Evolutionary conservation across 2,888 invertebrate species (phyloP).

Genomic region (Drosophila neotestacea): DNA sequence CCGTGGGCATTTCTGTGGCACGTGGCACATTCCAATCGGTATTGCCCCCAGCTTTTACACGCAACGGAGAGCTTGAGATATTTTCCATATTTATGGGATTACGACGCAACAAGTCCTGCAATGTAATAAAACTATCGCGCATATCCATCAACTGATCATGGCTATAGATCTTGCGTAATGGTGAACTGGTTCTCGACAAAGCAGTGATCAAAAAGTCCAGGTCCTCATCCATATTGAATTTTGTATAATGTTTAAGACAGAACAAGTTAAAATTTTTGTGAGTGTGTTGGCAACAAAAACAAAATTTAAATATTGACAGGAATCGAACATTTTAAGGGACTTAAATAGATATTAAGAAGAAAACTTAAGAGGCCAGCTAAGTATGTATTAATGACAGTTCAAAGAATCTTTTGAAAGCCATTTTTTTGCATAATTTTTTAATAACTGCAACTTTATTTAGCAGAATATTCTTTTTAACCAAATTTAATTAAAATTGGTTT

Average conservation of each 20-base stretch:
- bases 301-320: slow-evolving; percentile 3
- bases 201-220: slow-evolving; percentile 63
- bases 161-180: slow-evolving; percentile 36
- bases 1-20: background rate
- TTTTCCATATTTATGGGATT: slow-evolving; percentile 7
- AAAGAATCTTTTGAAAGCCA: too few relatives aligned
- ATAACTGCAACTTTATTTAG: too few relatives aligned
- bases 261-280: slow-evolving; percentile 2
- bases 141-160: slow-evolving; percentile 56
- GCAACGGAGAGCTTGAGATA: background rate
- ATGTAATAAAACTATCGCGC: slow-evolving; percentile 55
- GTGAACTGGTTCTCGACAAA: slow-evolving; percentile 51
- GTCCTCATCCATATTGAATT: slow-evolving; percentile 58
- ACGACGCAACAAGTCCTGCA: slow-evolving; percentile 39
- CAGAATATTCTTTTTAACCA: too few relatives aligned
- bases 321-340: background rate
- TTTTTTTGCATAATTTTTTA: too few relatives aligned
- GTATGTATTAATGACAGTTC: too few relatives aligned
- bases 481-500: too few relatives aligned
- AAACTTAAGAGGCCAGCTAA: too few relatives aligned
- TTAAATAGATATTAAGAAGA: too few relatives aligned
- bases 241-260: slow-evolving; percentile 2
- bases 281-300: background rate
- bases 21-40: slow-evolving; percentile 10
- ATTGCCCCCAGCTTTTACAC: slow-evolving; percentile 56